Evolutionary conservation across 2,113 vertebrate genomes (phyloP).

Genomic region (Stomatorhinus ivindoensis): DNA sequence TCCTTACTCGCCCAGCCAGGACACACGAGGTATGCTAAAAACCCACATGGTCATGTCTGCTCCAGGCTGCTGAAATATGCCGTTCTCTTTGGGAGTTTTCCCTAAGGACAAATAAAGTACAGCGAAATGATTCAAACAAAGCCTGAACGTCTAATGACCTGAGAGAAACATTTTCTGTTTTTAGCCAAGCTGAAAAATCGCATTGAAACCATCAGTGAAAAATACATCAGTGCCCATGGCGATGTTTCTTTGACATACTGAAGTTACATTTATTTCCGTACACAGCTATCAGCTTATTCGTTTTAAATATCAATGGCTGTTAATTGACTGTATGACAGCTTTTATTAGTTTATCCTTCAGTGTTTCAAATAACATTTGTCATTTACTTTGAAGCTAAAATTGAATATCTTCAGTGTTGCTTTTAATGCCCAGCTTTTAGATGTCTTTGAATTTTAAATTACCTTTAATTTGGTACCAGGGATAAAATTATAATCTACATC

Average conservation of each 20-base stretch:
- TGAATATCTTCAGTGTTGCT: background rate
- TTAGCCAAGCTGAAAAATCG: background rate
- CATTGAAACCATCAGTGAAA: background rate
- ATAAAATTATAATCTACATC: slow-evolving; percentile 8
- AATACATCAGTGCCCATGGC: background rate
- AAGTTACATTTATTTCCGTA: background rate
- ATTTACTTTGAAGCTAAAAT: background rate
- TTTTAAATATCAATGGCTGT: slow-evolving; percentile 8
- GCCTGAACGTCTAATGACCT: background rate
- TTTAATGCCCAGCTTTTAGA: slow-evolving; percentile 2
- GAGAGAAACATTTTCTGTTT: background rate
- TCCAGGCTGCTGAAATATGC: background rate
- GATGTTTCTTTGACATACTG: background rate
- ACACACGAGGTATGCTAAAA: background rate
- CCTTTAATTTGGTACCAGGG: slow-evolving; percentile 4
- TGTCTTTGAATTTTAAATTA: background rate
- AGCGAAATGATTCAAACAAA: background rate
- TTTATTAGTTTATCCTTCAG: background rate
- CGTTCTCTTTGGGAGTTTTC: background rate
- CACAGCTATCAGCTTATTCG: background rate
- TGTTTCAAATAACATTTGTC: slow-evolving; percentile 6
- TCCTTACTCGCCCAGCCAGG: background rate
- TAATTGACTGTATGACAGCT: slow-evolving; percentile 8
- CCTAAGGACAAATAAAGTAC: background rate
- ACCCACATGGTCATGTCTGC: background rate